These are phyloP conservation scores for Procambarus virginalis DNA, from an alignment of 1,140 invertebrate species.

Conservation along the genomic window DNA sequence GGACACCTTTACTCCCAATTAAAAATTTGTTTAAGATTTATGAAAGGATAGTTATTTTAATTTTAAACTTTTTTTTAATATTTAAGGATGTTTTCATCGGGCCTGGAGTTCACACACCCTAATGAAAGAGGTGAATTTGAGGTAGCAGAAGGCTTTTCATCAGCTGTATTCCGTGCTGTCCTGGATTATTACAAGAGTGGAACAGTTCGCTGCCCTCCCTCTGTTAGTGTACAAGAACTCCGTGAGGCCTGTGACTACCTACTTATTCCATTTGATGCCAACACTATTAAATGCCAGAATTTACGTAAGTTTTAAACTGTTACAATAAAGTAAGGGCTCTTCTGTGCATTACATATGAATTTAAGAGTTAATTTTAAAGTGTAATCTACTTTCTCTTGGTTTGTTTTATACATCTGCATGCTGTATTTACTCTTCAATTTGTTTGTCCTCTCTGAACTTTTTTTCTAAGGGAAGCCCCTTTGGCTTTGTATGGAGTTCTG, in stretches of 20 bases:
- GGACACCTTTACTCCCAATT: too few species aligned
- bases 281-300: conserved; percentile 96
- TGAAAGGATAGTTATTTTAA: too few species aligned
- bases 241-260: conserved; percentile 99
- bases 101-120: conserved; percentile 89
- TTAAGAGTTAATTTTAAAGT: neutral
- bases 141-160: conserved; percentile 98
- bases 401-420: too few species aligned
- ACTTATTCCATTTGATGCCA: conserved; percentile 97
- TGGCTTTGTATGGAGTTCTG: too few species aligned
- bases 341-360: neutral
- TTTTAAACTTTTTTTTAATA: too few species aligned
- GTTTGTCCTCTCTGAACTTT: too few species aligned
- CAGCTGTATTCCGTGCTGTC: conserved; percentile 95
- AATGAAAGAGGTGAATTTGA: conserved; percentile 90
- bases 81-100: conserved; percentile 94
- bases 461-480: too few species aligned
- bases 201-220: conserved; percentile 88
- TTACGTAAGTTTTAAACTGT: conserved; percentile 78
- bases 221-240: conserved; percentile 92
- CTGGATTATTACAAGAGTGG: conserved; percentile 96
- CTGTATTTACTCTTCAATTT: too few species aligned
- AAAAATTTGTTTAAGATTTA: too few species aligned
- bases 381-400: neutral
- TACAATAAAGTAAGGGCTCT: neutral